A percentile compares a stretch with the other conserved stretches of the same genome.
These are phyloP conservation scores for Ochotona curzoniae DNA, from an alignment of 2,113 vertebrate species.

Conservation along the genomic window DNA sequence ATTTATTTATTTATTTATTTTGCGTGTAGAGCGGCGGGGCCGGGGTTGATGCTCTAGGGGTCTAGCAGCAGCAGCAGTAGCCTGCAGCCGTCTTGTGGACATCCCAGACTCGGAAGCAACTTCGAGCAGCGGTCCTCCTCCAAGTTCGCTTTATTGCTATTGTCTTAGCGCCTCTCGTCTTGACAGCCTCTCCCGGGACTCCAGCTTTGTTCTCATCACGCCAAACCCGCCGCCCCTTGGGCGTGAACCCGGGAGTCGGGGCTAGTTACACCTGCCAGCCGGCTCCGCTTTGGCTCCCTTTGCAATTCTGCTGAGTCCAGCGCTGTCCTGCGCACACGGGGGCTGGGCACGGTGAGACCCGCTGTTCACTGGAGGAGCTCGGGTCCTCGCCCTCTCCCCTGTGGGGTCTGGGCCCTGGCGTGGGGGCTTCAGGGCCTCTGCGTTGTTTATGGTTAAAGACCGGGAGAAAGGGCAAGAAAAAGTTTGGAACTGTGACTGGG, in stretches of 20 bases:
- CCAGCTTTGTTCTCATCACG: conserved; percentile 80
- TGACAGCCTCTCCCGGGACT: conserved; percentile 66
- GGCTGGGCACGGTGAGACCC: neutral
- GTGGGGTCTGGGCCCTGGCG: neutral
- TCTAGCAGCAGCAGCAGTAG: neutral
- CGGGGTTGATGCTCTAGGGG: neutral
- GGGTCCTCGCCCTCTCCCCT: too few relatives aligned
- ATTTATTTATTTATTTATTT: neutral
- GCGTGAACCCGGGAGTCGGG: conserved; percentile 49
- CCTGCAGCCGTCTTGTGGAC: neutral
- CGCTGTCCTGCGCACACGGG: neutral
- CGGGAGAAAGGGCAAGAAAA: conserved; percentile 52
- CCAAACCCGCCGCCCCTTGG: conserved; percentile 56
- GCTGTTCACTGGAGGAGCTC: neutral
- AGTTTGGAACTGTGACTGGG: conserved; percentile 64
- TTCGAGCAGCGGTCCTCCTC: conserved; percentile 60
- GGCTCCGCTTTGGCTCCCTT: neutral
- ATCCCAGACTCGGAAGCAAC: conserved; percentile 67
- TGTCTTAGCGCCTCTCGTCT: conserved; percentile 70
- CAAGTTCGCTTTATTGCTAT: conserved; percentile 81
- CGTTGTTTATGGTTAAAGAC: neutral
- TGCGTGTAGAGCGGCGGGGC: neutral
- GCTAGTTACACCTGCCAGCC: conserved; percentile 68
- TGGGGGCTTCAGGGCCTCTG: neutral
- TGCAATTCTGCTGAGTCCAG: neutral